A percentile compares a stretch with the other conserved stretches of the same genome.
phyloP scores from a whole-genome alignment of 2,888 invertebrate species.

The Megastigmus dorsalis region DNA sequence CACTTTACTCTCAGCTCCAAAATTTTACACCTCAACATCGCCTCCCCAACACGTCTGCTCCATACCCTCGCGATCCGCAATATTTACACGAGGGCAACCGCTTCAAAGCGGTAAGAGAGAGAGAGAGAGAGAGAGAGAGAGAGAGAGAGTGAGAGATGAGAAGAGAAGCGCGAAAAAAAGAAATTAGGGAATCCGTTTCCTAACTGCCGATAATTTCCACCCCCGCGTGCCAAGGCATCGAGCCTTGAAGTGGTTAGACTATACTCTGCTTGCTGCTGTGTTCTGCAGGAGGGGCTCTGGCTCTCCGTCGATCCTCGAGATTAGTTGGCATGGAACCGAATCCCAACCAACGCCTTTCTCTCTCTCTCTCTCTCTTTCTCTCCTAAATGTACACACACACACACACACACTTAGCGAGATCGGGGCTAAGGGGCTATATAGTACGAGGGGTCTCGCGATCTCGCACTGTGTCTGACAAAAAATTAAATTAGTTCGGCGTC shows the following conservation, averaged over 20 bases:
- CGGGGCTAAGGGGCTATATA: background rate
- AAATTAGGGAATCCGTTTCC: conserved; percentile 36
- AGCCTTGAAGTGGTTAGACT: conserved; percentile 41
- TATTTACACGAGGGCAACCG: conserved; percentile 10
- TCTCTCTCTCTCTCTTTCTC: too few species aligned
- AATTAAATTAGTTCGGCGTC: conserved; percentile 18
- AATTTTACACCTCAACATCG: too few species aligned
- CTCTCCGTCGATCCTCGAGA: conserved; percentile 37
- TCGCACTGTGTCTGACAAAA: background rate
- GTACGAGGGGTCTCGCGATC: too few species aligned
- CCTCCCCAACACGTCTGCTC: too few species aligned
- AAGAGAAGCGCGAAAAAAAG: too few species aligned
- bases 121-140: too few species aligned
- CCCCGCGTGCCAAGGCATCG: background rate
- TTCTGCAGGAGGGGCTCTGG: background rate
- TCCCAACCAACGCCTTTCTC: background rate
- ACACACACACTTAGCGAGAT: background rate
- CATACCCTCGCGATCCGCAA: background rate
- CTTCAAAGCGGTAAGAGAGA: conserved; percentile 20
- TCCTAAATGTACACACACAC: too few species aligned
- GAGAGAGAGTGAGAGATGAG: too few species aligned
- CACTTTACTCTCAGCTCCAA: too few species aligned
- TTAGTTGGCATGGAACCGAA: conserved; percentile 31
- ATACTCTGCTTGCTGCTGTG: too few species aligned
- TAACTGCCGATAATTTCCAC: conserved; percentile 15